These are phyloP conservation scores for Sympetrum striolatum DNA, from an alignment of 2,888 invertebrate genomes.

Conservation along the genomic window DNA sequence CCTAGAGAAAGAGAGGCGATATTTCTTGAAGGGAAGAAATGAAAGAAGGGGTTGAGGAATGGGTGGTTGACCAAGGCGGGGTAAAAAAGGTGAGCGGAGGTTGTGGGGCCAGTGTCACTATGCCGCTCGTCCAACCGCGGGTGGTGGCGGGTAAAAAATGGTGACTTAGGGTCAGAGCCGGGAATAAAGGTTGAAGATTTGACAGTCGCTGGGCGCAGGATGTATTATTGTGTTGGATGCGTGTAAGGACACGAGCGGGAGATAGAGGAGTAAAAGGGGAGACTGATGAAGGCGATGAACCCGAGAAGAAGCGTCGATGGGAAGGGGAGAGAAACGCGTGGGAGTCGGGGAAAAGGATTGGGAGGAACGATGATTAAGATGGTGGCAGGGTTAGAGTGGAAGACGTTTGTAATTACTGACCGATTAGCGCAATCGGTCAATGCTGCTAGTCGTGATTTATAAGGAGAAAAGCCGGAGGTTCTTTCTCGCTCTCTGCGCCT, in stretches of 20 bases:
- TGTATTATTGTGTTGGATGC: not conserved
- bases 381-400: not conserved
- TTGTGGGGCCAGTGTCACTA: conserved; percentile 4
- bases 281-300: not conserved
- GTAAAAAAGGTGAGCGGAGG: not conserved
- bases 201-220: not conserved
- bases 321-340: not conserved
- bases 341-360: not conserved
- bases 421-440: conserved; percentile 36
- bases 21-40: not conserved
- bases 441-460: conserved; percentile 3
- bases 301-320: not conserved
- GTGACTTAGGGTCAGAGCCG: not conserved
- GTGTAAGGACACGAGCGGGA: not conserved
- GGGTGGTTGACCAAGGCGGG: not conserved
- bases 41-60: not conserved
- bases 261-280: not conserved
- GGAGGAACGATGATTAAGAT: not conserved
- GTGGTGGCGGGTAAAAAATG: conserved; percentile 10
- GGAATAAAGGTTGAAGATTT: not conserved
- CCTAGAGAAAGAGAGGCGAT: not conserved
- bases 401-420: conserved; percentile 28
- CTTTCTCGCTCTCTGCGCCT: not conserved
- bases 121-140: not conserved
- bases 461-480: not conserved